phyloP scores from a whole-genome alignment of 1,140 invertebrate species.

The Aphidius gifuensis region DNA sequence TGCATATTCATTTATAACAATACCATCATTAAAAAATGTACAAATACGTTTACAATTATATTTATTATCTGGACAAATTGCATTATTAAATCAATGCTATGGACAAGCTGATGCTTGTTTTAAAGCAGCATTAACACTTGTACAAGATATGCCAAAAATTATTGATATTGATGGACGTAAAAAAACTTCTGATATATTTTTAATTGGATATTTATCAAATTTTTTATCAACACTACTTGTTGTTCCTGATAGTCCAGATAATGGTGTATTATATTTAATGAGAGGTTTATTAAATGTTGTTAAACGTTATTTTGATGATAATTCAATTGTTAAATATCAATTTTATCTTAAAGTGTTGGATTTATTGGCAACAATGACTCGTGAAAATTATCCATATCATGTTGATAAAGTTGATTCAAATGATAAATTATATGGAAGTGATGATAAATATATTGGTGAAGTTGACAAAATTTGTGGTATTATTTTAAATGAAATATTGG shows the following conservation, averaged over 20 bases:
- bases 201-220: slow-evolving; percentile 70
- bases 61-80: slow-evolving; percentile 82
- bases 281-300: slow-evolving; percentile 72
- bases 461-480: slow-evolving; percentile 75
- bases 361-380: slow-evolving; percentile 68
- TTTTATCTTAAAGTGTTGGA: slow-evolving; percentile 73
- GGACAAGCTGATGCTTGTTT: slow-evolving; percentile 94
- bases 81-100: slow-evolving; percentile 84
- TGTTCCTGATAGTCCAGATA: slow-evolving; percentile 86
- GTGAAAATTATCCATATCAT: slow-evolving; percentile 79
- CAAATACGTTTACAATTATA: slow-evolving; percentile 79
- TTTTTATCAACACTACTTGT: slow-evolving; percentile 83
- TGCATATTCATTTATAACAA: slow-evolving; percentile 92
- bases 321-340: slow-evolving; percentile 56
- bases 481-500: slow-evolving; percentile 74
- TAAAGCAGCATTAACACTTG: slow-evolving; percentile 77
- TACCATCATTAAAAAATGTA: slow-evolving; percentile 82
- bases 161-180: slow-evolving; percentile 74
- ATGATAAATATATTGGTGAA: slow-evolving; percentile 80
- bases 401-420: slow-evolving; percentile 89
- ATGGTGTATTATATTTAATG: slow-evolving; percentile 75
- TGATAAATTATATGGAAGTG: slow-evolving; percentile 86
- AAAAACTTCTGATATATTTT: slow-evolving; percentile 68
- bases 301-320: slow-evolving; percentile 67
- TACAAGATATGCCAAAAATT: slow-evolving; percentile 75